A percentile compares a stretch with the other conserved stretches of the same genome.
These are phyloP conservation scores for Isichthys henryi DNA, from an alignment of 2,113 vertebrate genomes.

Conservation along the genomic window DNA sequence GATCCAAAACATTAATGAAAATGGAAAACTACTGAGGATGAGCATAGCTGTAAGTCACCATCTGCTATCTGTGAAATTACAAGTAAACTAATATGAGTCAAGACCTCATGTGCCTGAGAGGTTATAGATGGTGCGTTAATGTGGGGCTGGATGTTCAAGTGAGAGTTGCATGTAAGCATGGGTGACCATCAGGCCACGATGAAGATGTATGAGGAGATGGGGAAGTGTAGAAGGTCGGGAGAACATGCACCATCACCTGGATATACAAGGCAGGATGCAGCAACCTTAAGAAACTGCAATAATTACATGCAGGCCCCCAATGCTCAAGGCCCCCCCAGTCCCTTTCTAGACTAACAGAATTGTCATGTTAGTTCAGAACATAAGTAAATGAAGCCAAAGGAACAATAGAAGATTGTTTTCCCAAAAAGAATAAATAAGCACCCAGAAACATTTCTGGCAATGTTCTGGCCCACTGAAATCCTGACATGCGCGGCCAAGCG, in stretches of 20 bases:
- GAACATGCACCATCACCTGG: neutral
- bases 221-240: neutral
- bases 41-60: neutral
- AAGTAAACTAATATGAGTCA: neutral
- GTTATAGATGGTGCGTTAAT: too few relatives aligned
- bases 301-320: neutral
- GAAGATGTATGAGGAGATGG: neutral
- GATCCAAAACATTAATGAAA: neutral
- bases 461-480: constrained; percentile 8
- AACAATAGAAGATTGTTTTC: constrained; percentile 5
- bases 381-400: neutral
- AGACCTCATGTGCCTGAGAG: neutral
- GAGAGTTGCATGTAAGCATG: too few relatives aligned
- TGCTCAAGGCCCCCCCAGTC: neutral
- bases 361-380: neutral
- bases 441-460: neutral
- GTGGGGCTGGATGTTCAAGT: too few relatives aligned
- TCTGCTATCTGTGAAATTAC: neutral
- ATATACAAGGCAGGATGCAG: too few relatives aligned
- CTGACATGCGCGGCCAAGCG: neutral
- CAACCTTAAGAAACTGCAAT: neutral
- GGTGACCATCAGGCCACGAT: neutral
- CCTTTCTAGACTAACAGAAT: neutral
- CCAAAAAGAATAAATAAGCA: neutral
- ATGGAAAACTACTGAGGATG: neutral